Evolutionary conservation across 2,888 invertebrate species (phyloP), one percentile per base, ranked within the genome.

Genomic region (Oconnorella tubifera): DNA sequence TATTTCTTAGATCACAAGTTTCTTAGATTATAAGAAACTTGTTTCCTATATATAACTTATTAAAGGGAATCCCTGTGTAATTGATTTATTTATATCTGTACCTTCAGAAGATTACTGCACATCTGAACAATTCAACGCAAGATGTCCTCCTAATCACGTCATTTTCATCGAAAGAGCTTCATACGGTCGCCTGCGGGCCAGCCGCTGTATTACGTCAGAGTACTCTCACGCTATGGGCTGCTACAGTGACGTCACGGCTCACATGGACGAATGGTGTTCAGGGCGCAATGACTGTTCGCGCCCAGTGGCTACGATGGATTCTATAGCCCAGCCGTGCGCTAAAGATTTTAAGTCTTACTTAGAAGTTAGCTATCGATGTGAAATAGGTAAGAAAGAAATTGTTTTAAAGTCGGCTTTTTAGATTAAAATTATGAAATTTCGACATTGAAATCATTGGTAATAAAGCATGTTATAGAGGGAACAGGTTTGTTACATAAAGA

Each of bases 341-440:
- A 71, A 70, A 58, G 70, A 71, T 60, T 66, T 71, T 64, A 70
- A 70, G 33, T 61, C 70, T 27, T 71, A 68, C 62, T 62, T 71
- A 10, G 70, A 71, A 56, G 70, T 65, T 57, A 66, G 61, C 28
- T 66, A 70, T 63, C 50, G 63, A n/a, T 71, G 71, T 56, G 66
- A 68, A 25, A 61, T 32, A 58, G 70, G 71, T 68, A 14, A 40
- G 40, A 40, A 19, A n/a, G n/a, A n/a, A n/a, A n/a, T n/a, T n/a
- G n/a, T n/a, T n/a, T n/a, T n/a, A n/a, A n/a, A n/a, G n/a, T n/a
- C n/a, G n/a, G n/a, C n/a, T n/a, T n/a, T n/a, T n/a, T n/a, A n/a
- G n/a, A n/a, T n/a, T n/a, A n/a, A n/a, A n/a, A n/a, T n/a, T n/a
- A n/a, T n/a, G n/a, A n/a, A n/a, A n/a, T n/a, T n/a, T n/a, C n/a